A percentile compares a stretch with the other conserved stretches of the same genome.
Conservation (phyloP, 2,888 invertebrate species). For the Ametastegia equiseti region DNA sequence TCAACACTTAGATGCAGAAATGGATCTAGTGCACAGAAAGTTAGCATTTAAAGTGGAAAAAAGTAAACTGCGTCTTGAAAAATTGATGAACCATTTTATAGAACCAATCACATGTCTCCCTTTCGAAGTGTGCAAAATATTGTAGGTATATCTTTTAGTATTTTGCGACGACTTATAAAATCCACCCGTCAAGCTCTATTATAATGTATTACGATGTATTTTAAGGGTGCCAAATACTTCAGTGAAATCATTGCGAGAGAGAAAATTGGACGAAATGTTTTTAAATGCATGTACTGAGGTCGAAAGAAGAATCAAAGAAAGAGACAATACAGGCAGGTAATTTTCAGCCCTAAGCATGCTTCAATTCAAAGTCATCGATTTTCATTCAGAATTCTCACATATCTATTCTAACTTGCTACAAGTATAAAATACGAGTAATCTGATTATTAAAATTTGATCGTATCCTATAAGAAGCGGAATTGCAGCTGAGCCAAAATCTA, state of each 20-base stretch:
- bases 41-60: conserved; percentile 85
- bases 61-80: conserved; percentile 80
- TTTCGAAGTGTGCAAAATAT: conserved; percentile 68
- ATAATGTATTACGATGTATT: conserved; percentile 27
- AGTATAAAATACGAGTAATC: conserved; percentile 58
- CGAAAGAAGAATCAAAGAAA: conserved; percentile 79
- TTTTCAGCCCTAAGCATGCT: conserved; percentile 44
- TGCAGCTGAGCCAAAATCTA: conserved; percentile 38
- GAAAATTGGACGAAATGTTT: conserved; percentile 80
- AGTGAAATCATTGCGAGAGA: conserved; percentile 82
- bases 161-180: background rate
- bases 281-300: conserved; percentile 79
- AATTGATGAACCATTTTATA: conserved; percentile 83
- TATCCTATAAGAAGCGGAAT: conserved; percentile 52
- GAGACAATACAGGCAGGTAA: conserved; percentile 79
- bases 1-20: conserved; percentile 79
- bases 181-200: background rate
- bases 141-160: conserved; percentile 60
- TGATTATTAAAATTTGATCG: background rate
- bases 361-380: background rate
- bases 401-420: background rate
- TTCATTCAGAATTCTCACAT: background rate
- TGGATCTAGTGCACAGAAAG: conserved; percentile 82
- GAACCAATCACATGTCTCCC: conserved; percentile 77
- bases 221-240: conserved; percentile 62